phyloP scores from a whole-genome alignment of 2,113 vertebrate genomes.

The Ophthalmolycus amberensis region DNA sequence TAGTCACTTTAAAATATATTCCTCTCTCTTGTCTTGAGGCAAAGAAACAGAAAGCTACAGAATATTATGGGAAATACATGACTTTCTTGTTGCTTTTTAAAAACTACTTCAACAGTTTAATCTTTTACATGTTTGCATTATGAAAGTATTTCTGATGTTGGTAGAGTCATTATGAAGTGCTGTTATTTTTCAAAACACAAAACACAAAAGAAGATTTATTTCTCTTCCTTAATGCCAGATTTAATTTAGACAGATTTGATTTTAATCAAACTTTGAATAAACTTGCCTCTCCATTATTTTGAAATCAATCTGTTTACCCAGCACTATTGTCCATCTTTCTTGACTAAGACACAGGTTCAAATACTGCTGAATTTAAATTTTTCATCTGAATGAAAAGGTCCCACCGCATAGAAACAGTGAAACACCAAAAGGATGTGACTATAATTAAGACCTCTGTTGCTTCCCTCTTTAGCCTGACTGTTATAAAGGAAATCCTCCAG shows the following conservation, averaged over 20 bases:
- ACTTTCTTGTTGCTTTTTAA: neutral
- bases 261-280: neutral
- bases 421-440: neutral
- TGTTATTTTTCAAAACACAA: neutral
- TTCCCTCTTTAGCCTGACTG: slow-evolving; percentile 34
- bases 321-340: neutral
- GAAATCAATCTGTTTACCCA: neutral
- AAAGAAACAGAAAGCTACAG: neutral
- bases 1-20: neutral
- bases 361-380: neutral
- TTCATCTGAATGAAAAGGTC: neutral
- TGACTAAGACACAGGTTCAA: neutral
- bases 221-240: neutral
- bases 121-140: neutral
- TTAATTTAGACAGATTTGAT: neutral
- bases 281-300: neutral
- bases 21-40: too few species aligned
- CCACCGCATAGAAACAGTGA: neutral
- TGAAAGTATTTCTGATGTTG: neutral
- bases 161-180: neutral
- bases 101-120: neutral
- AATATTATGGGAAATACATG: neutral
- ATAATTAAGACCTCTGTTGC: slow-evolving; percentile 39
- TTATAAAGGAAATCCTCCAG: too few species aligned
- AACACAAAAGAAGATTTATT: neutral